Conservation (phyloP, 2,797 vertebrate genomes). For the Scarus forsteni region DNA sequence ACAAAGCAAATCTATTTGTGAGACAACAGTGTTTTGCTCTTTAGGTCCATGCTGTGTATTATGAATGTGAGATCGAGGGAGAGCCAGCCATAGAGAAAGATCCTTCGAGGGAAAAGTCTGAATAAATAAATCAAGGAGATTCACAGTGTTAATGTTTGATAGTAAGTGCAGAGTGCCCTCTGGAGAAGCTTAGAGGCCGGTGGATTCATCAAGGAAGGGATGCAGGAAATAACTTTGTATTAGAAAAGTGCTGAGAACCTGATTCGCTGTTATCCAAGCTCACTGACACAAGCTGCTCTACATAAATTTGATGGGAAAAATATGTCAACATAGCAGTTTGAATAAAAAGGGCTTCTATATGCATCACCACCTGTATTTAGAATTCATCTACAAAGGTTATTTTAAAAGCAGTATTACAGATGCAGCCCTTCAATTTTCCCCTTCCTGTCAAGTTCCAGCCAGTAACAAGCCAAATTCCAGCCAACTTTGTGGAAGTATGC, state of each 20-base stretch:
- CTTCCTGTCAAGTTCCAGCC: too few species aligned
- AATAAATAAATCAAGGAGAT: constrained; percentile 15
- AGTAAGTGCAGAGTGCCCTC: neutral
- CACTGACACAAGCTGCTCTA: constrained; percentile 51
- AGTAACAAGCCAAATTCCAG: too few species aligned
- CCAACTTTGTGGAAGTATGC: too few species aligned
- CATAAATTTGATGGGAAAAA: constrained; percentile 50
- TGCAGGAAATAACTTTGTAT: constrained; percentile 30
- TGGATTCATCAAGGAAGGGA: constrained; percentile 29
- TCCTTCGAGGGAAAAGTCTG: neutral
- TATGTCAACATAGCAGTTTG: constrained; percentile 58
- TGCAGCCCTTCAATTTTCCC: too few species aligned
- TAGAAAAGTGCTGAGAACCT: constrained; percentile 62
- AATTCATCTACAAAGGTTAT: constrained; percentile 65
- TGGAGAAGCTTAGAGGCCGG: constrained; percentile 18
- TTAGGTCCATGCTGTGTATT: constrained; percentile 4
- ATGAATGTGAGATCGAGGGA: constrained; percentile 9
- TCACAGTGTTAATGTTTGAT: neutral
- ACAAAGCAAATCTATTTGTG: constrained; percentile 41
- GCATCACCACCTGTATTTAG: constrained; percentile 53
- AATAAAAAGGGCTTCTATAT: constrained; percentile 48
- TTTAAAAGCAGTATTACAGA: constrained; percentile 50
- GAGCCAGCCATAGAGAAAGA: constrained; percentile 1
- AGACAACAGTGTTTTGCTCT: constrained; percentile 38
- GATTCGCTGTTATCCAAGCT: constrained; percentile 46